These are phyloP conservation scores for Xiphophorus hellerii DNA, from an alignment of 2,113 vertebrate species.

Conservation along the genomic window DNA sequence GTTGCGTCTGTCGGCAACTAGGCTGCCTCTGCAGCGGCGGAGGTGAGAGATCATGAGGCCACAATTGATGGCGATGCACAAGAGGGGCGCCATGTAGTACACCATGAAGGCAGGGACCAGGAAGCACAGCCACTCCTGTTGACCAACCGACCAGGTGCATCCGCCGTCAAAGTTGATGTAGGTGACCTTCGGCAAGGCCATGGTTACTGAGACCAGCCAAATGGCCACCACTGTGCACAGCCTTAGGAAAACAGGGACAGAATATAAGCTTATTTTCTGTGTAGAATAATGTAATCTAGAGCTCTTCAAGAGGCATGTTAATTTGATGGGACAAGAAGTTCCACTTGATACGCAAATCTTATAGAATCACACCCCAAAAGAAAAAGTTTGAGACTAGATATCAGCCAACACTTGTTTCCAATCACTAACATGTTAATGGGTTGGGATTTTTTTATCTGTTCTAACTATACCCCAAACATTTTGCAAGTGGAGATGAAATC, in stretches of 20 bases:
- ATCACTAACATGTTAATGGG: too few species aligned
- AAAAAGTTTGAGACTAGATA: too few species aligned
- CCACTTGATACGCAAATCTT: too few species aligned
- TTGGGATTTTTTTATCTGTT: background rate
- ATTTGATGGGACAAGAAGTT: background rate
- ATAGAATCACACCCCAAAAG: too few species aligned
- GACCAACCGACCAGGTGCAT: constrained; percentile 69
- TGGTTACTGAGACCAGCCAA: constrained; percentile 70
- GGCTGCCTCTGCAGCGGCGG: constrained; percentile 46
- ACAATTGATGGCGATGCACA: constrained; percentile 72
- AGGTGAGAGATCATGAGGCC: constrained; percentile 72
- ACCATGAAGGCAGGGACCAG: constrained; percentile 76
- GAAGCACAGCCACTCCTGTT: constrained; percentile 69
- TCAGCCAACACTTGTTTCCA: too few species aligned
- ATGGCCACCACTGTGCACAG: constrained; percentile 55
- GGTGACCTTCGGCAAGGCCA: constrained; percentile 76
- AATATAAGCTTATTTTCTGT: background rate
- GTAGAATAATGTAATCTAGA: background rate
- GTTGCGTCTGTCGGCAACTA: constrained; percentile 65
- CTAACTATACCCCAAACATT: background rate
- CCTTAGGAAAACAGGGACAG: constrained; percentile 33
- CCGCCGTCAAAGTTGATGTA: constrained; percentile 69
- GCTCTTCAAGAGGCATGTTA: background rate
- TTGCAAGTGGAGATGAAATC: background rate
- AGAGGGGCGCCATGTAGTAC: constrained; percentile 71